phyloP scores from a whole-genome alignment of 2,797 vertebrate species.

The Caiman crocodilus region DNA sequence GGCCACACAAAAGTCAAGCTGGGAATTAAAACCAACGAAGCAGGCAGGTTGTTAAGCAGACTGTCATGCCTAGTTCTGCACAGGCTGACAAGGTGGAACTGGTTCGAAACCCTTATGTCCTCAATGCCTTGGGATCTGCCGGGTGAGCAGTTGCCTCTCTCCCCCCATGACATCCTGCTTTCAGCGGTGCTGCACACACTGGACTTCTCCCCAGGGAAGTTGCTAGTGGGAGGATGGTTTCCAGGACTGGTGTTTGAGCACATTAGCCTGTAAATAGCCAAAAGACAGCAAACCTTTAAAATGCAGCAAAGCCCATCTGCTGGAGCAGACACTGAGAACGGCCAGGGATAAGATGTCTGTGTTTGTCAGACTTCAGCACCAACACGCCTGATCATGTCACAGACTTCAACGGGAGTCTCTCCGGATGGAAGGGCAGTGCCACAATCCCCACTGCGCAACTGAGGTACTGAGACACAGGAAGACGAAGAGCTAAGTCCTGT shows the following conservation, averaged over 20 bases:
- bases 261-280: not conserved
- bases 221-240: not conserved
- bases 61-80: not conserved
- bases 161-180: not conserved
- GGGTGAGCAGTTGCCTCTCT: not conserved
- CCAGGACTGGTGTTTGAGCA: not conserved
- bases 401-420: not conserved
- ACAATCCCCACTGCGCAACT: not conserved
- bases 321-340: not conserved
- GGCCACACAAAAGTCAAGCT: no score
- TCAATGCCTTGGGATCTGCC: not conserved
- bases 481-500: not conserved
- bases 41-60: rapidly evolving
- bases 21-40: not conserved
- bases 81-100: not conserved
- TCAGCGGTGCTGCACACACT: not conserved
- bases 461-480: not conserved
- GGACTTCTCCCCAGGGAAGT: not conserved
- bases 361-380: not conserved
- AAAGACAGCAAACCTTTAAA: not conserved
- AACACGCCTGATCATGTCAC: not conserved
- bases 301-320: not conserved
- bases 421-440: not conserved
- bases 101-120: not conserved
- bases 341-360: not conserved